A percentile compares a stretch with the other conserved stretches of the same genome.
phyloP scores from a whole-genome alignment of 2,113 vertebrate species.

The Eidolon helvum region DNA sequence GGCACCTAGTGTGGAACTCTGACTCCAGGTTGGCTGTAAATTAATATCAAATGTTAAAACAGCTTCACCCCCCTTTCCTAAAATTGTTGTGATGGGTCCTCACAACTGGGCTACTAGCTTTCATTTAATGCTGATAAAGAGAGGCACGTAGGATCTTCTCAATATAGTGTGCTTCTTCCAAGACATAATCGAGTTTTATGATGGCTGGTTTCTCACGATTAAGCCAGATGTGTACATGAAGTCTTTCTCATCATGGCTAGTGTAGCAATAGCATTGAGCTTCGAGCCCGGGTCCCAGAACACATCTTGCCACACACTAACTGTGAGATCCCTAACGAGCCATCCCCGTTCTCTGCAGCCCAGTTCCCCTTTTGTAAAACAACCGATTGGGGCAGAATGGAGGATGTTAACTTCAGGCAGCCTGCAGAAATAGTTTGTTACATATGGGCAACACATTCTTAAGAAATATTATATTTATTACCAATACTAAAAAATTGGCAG shows the following conservation, averaged over 20 bases:
- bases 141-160: background rate
- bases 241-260: background rate
- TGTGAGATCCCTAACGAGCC: background rate
- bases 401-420: background rate
- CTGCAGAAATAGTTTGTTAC: background rate
- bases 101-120: background rate
- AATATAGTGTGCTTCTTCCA: background rate
- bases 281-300: rapidly evolving
- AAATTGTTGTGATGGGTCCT: background rate
- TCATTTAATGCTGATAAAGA: background rate
- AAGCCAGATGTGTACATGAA: background rate
- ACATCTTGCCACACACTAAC: background rate
- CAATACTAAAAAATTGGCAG: background rate
- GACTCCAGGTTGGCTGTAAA: conserved; percentile 27
- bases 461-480: background rate
- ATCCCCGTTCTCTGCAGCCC: background rate
- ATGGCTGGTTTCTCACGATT: conserved; percentile 29
- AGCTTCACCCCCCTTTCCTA: background rate
- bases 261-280: background rate
- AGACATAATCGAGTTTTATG: background rate
- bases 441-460: background rate
- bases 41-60: background rate
- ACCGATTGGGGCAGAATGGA: background rate
- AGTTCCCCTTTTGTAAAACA: background rate
- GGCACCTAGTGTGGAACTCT: background rate